Percentiles rank a stretch among this genome's conserved stretches.
These are phyloP conservation scores for Watsonalla binaria DNA, from an alignment of 2,888 invertebrate species.

Conservation along the genomic window DNA sequence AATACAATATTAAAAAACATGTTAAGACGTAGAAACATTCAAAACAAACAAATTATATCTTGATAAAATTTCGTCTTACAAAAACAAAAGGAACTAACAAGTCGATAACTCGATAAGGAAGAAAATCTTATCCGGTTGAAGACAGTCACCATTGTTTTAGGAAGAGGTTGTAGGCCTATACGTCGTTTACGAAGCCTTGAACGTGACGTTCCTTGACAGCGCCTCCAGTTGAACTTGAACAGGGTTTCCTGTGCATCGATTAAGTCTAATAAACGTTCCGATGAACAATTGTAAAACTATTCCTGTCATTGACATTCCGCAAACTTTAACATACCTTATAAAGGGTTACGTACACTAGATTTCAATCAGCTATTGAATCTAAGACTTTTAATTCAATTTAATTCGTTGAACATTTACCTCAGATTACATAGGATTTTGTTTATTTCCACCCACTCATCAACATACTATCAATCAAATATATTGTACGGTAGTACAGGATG, in stretches of 20 bases:
- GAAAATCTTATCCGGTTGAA: not conserved
- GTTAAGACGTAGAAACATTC: too few relatives aligned
- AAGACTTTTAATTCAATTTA: too few relatives aligned
- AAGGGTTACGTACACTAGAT: too few relatives aligned
- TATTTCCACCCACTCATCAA: too few relatives aligned
- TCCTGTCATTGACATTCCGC: too few relatives aligned
- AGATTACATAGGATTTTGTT: too few relatives aligned
- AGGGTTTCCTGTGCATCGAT: constrained; percentile 32
- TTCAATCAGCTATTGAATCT: too few relatives aligned
- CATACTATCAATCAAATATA: too few relatives aligned
- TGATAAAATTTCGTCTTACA: not conserved
- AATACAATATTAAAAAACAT: too few relatives aligned
- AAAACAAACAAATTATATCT: not conserved
- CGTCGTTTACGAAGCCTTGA: constrained; percentile 35
- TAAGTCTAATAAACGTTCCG: constrained; percentile 5
- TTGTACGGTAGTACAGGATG: too few relatives aligned
- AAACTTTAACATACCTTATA: too few relatives aligned
- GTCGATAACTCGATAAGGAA: not conserved
- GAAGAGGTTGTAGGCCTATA: constrained; percentile 6
- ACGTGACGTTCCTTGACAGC: constrained; percentile 58
- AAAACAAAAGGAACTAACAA: not conserved
- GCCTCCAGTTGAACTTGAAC: constrained; percentile 28
- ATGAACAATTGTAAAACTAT: not conserved
- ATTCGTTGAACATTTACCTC: too few relatives aligned
- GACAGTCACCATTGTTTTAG: not conserved